These are phyloP conservation scores for Takifugu bimaculatus DNA, from an alignment of 2,113 vertebrate genomes.

Conservation along the genomic window DNA sequence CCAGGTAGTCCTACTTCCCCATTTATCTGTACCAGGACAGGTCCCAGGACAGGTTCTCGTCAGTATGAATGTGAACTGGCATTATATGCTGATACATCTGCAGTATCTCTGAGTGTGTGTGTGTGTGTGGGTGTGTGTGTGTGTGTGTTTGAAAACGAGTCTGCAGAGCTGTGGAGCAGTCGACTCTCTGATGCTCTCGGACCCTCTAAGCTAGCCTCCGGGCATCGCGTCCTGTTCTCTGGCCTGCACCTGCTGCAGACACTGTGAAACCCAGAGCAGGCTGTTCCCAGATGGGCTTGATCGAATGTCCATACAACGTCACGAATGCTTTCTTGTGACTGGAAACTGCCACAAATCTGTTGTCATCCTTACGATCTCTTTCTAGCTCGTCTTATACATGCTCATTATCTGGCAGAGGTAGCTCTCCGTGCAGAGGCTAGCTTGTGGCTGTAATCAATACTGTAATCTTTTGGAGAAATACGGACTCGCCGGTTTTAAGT, in stretches of 20 bases:
- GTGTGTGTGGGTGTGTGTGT: slow-evolving; percentile 14
- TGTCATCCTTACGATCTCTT: slow-evolving; percentile 37
- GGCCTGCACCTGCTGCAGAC: slow-evolving; percentile 60
- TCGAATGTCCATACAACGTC: slow-evolving; percentile 42
- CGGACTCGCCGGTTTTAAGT: slow-evolving; percentile 26
- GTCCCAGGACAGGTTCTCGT: slow-evolving; percentile 41
- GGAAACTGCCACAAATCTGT: slow-evolving; percentile 29
- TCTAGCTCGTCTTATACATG: slow-evolving; percentile 39
- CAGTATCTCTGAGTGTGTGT: slow-evolving; percentile 36
- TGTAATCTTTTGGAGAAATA: slow-evolving; percentile 50
- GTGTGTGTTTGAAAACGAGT: slow-evolving; percentile 5
- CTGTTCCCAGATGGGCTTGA: slow-evolving; percentile 42
- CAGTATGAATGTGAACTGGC: slow-evolving; percentile 62
- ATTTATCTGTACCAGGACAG: slow-evolving; percentile 42
- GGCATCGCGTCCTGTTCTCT: slow-evolving; percentile 49
- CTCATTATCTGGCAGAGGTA: slow-evolving; percentile 26
- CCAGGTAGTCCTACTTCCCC: slow-evolving; percentile 59
- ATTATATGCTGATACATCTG: slow-evolving; percentile 16
- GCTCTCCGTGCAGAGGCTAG: slow-evolving; percentile 3
- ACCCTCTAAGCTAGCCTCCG: slow-evolving; percentile 60
- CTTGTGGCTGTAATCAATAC: slow-evolving; percentile 44
- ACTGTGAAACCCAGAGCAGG: slow-evolving; percentile 67
- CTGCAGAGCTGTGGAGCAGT: slow-evolving; percentile 25
- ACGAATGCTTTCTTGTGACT: slow-evolving; percentile 28
- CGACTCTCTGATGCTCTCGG: slow-evolving; percentile 30